Conservation (phyloP, 2,888 invertebrate species). For the Drosophila anomalata region DNA sequence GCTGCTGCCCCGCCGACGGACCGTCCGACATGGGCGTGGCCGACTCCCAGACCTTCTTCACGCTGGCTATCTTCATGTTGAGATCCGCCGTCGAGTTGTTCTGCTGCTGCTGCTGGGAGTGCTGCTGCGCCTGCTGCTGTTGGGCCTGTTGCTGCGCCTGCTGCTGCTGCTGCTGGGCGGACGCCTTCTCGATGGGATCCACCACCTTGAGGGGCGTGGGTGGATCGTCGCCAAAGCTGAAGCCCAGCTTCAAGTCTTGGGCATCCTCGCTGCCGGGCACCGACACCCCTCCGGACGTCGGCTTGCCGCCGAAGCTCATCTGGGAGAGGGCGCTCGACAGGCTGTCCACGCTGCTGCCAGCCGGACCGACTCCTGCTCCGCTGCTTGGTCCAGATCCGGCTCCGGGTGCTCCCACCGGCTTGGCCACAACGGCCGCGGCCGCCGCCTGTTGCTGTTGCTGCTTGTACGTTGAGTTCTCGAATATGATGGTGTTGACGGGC, state of each 20-base stretch:
- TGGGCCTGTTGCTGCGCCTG: constrained; percentile 38
- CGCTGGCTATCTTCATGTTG: constrained; percentile 96
- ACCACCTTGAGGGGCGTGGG: constrained; percentile 81
- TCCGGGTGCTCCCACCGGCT: constrained; percentile 39
- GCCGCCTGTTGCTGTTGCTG: constrained; percentile 80
- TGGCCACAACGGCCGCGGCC: constrained; percentile 32
- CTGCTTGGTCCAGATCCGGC: constrained; percentile 39
- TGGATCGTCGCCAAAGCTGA: constrained; percentile 89
- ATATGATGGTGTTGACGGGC: constrained; percentile 94
- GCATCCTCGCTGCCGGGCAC: constrained; percentile 85
- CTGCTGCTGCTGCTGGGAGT: constrained; percentile 84
- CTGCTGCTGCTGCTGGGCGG: constrained; percentile 61
- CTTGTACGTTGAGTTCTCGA: constrained; percentile 96
- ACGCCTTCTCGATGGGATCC: constrained; percentile 49
- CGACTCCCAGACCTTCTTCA: constrained; percentile 93
- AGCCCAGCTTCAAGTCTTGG: constrained; percentile 95
- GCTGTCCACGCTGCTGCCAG: constrained; percentile 82
- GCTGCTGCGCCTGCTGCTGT: constrained; percentile 25
- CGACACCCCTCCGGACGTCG: constrained; percentile 29
- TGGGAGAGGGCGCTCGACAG: constrained; percentile 86
- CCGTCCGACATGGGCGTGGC: constrained; percentile 86
- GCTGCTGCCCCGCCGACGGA: constrained; percentile 67
- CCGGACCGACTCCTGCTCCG: constrained; percentile 24
- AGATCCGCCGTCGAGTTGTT: constrained; percentile 94
- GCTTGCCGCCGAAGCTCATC: constrained; percentile 85